These are phyloP conservation scores for Baccha elongata DNA, from an alignment of 2,888 invertebrate genomes.

Conservation along the genomic window DNA sequence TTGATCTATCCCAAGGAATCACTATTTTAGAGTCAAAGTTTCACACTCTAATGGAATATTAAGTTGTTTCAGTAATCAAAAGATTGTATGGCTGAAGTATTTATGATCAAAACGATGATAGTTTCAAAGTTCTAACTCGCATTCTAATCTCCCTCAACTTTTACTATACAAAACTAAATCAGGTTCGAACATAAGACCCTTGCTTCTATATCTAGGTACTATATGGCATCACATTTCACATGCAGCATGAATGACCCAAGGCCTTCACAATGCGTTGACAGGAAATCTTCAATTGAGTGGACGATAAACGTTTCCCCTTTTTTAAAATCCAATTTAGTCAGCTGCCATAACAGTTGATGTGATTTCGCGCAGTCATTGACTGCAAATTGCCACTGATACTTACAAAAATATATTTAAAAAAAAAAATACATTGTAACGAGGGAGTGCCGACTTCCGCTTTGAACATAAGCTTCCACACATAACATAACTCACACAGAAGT, in stretches of 20 bases:
- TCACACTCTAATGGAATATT: conserved; percentile 25
- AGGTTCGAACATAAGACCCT: conserved; percentile 27
- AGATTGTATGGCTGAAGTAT: conserved; percentile 23
- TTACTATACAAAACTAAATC: conserved; percentile 20
- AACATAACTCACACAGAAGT: conserved; percentile 67
- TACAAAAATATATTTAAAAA: conserved; percentile 25
- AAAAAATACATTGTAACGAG: conserved; percentile 58
- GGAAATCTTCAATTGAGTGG: conserved; percentile 71
- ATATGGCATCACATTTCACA: conserved; percentile 50
- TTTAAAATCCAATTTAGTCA: conserved; percentile 64
- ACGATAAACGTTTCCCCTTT: conserved; percentile 49
- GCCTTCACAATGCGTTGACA: conserved; percentile 54
- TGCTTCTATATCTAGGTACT: conserved; percentile 15
- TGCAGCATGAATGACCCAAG: conserved; percentile 45
- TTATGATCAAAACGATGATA: conserved; percentile 44
- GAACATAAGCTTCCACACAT: conserved; percentile 67
- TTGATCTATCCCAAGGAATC: no score
- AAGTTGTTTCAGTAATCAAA: no score
- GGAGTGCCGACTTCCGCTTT: conserved; percentile 73
- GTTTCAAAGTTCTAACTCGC: not conserved
- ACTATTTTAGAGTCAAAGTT: no score
- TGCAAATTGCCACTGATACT: conserved; percentile 52
- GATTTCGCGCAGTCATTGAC: conserved; percentile 70
- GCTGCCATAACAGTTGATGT: conserved; percentile 68
- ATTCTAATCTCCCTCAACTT: not conserved